Evolutionary conservation across 2,113 vertebrate genomes (phyloP).

Genomic region (Coptodon bakossiorum): DNA sequence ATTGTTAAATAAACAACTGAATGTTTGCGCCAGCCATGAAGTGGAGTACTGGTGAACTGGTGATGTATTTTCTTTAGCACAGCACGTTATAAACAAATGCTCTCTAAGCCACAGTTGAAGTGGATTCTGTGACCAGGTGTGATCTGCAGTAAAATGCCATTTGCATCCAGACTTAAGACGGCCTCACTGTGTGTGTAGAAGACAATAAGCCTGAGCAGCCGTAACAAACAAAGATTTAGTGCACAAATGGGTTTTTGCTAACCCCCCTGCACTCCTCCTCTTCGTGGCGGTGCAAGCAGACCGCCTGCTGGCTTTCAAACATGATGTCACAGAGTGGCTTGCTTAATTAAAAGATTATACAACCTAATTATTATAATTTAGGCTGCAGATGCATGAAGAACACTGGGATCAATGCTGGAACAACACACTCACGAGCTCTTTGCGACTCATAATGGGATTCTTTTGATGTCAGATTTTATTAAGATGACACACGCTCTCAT

Average conservation of each 20-base stretch:
- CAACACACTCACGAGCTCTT: background rate
- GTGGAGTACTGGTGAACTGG: background rate
- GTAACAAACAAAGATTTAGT: background rate
- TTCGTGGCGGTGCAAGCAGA: background rate
- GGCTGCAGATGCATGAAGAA: constrained; percentile 1
- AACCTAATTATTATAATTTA: constrained; percentile 53
- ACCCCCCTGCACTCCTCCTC: background rate
- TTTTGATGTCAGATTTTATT: constrained; percentile 31
- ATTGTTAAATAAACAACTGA: background rate
- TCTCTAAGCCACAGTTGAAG: background rate
- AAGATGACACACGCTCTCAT: constrained; percentile 23
- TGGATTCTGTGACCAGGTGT: background rate
- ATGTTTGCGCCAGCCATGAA: background rate
- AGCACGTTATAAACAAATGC: background rate
- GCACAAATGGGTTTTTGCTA: background rate
- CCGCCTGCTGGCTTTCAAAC: constrained; percentile 35
- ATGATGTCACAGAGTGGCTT: background rate
- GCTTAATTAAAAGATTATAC: constrained; percentile 60
- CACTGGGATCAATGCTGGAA: background rate
- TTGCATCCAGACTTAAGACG: background rate
- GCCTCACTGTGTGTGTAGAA: background rate
- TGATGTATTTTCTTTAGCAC: background rate
- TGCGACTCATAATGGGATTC: background rate
- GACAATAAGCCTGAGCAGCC: accelerated
- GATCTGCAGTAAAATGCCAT: background rate